Base-by-base conservation (phyloP, 2,797 vertebrate species). In the Percopsis omiscomaycus region DNA sequence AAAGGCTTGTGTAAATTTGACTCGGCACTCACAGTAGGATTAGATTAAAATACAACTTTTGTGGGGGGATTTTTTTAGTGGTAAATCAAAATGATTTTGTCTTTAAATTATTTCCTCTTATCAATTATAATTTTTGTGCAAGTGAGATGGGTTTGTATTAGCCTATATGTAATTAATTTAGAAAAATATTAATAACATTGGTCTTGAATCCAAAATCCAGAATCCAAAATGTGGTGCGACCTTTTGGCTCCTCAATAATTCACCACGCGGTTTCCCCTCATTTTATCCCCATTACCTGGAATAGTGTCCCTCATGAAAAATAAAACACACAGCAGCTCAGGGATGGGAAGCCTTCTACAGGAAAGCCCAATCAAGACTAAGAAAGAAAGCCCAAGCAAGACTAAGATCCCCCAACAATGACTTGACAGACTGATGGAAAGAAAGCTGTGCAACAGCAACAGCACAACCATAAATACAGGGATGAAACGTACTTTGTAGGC, bases 1-100 rank as follows among this genome's bases (percentile, higher is more conserved):
- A 6, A 70, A 71, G 45, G 51, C 49, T 53, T 58, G 28, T 82
- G 79, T 75, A 84, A 88, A 86, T 80, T 80, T 75, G 64, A 84
- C 61, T 77, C 61, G 16, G 57, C 1, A 55, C 67, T 75, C 60
- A 55, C 64, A 14, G 75, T 81, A 64, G 75, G 74, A 80, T 78
- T 80, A 75, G 28, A 75, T 82, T 68, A 22, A 22, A 22, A 22
- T 22, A 22, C 22, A 22, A 22, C 1, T 22, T 22, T 22, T 22
- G 22, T 22, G 22, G 22, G 22, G 1, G 22, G 22, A 22, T 22
- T 1, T 22, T 22, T 22, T 22, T 22, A n/a, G 22, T 22, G 22
- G 22, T 22, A 22, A 22, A 22, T 22, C 22, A 1, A 22, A 22
- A 22, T 22, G 22, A 22, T 22, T 22, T 1, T 22, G 22, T 22